These are phyloP conservation scores for Entomobrya multifasciata DNA, from an alignment of 2,888 invertebrate genomes.

Conservation along the genomic window DNA sequence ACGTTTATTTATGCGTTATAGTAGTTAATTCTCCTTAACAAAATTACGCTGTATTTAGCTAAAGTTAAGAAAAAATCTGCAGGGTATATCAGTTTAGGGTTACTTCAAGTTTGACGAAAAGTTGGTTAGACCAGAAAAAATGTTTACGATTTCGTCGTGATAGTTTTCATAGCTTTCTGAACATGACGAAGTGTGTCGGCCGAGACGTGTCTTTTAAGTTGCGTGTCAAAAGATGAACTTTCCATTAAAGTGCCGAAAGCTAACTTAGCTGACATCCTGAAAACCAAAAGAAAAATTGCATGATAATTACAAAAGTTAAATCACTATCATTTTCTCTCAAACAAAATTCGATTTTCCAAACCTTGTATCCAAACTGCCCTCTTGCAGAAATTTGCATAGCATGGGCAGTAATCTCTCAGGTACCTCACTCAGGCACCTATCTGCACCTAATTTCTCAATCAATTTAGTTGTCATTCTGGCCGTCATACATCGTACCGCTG, in stretches of 20 bases:
- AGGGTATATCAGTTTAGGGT: too few relatives aligned
- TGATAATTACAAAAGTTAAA: not conserved
- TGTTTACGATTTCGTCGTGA: slow-evolving; percentile 68
- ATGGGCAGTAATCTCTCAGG: slow-evolving; percentile 90
- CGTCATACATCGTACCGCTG: slow-evolving; percentile 91
- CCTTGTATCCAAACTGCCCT: slow-evolving; percentile 93
- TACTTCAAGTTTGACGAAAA: too few relatives aligned
- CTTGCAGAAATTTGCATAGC: slow-evolving; percentile 91
- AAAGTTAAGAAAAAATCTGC: too few relatives aligned
- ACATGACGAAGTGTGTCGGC: slow-evolving; percentile 90
- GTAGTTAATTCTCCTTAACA: too few relatives aligned
- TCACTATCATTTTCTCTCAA: too few relatives aligned
- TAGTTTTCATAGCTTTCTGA: slow-evolving; percentile 87
- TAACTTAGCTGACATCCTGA: slow-evolving; percentile 88
- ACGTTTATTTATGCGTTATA: too few relatives aligned
- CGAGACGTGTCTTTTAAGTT: slow-evolving; percentile 90
- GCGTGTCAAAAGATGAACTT: slow-evolving; percentile 88
- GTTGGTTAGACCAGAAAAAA: too few relatives aligned
- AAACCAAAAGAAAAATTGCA: slow-evolving; percentile 72
- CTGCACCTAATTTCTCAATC: slow-evolving; percentile 88
- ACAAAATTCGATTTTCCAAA: slow-evolving; percentile 78
- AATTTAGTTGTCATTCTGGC: slow-evolving; percentile 89
- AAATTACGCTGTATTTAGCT: too few relatives aligned
- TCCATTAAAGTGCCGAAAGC: slow-evolving; percentile 88
- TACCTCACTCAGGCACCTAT: slow-evolving; percentile 88